phyloP scores from a whole-genome alignment of 2,797 vertebrate genomes.

The Coilia nasus region DNA sequence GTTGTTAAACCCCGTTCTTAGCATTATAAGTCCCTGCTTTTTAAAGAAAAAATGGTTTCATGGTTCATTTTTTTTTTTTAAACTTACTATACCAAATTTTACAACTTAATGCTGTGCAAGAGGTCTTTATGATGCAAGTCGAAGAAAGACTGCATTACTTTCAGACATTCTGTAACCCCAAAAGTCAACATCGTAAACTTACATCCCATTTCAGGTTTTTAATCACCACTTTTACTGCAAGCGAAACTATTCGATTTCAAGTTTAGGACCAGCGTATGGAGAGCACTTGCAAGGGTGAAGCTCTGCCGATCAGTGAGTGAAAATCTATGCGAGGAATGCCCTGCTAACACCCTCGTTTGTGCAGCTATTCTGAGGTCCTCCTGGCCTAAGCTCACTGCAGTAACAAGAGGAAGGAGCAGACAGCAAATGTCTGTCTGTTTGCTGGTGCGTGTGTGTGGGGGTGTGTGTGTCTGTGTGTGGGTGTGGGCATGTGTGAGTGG shows the following conservation, averaged over 20 bases:
- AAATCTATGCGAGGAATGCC: not conserved
- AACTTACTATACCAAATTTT: not conserved
- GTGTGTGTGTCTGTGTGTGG: not conserved
- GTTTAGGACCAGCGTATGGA: not conserved
- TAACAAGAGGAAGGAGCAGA: too few relatives aligned
- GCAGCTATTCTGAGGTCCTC: not conserved
- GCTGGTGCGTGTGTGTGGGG: slow-evolving; percentile 18
- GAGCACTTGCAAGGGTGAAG: not conserved
- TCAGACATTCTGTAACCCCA: not conserved
- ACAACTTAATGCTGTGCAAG: not conserved
- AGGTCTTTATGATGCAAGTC: slow-evolving; percentile 16
- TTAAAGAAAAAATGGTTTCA: not conserved
- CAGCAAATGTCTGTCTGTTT: too few relatives aligned
- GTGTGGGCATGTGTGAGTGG: not conserved
- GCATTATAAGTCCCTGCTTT: too few relatives aligned
- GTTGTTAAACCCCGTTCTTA: not conserved
- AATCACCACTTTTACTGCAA: not conserved
- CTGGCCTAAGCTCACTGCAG: not conserved
- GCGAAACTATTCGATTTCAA: not conserved
- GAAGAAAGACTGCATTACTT: not conserved
- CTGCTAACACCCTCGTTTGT: not conserved
- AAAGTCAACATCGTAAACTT: slow-evolving; percentile 17
- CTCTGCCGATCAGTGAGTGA: not conserved
- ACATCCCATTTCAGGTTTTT: not conserved
- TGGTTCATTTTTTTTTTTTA: not conserved